Evolutionary conservation across 2,888 invertebrate species (phyloP).

Genomic region (Gortyna flavago): DNA sequence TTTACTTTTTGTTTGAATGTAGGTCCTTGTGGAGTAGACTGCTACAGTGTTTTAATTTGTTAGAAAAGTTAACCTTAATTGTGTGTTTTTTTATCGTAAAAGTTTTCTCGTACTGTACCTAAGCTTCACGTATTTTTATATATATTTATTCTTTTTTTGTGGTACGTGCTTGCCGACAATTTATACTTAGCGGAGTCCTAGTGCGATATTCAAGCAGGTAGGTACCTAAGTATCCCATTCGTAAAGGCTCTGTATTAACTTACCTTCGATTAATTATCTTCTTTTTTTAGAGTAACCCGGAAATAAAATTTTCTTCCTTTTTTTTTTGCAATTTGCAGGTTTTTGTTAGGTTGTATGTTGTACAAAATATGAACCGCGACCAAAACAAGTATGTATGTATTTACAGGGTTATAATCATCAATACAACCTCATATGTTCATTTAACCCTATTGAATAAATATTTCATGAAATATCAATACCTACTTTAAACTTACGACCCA

Average conservation of each 20-base stretch:
- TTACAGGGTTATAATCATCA: too few relatives aligned
- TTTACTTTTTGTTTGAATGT: conserved; percentile 3
- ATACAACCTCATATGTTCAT: too few relatives aligned
- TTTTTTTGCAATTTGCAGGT: background rate
- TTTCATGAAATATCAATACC: too few relatives aligned
- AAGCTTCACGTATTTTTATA: background rate
- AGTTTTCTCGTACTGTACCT: background rate
- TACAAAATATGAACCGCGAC: too few relatives aligned
- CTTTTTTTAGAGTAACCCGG: background rate
- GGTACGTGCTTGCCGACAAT: background rate
- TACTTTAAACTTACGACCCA: too few relatives aligned
- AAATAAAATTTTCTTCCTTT: too few relatives aligned
- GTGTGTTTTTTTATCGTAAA: background rate
- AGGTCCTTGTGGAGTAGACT: background rate
- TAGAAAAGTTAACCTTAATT: background rate
- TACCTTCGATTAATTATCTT: background rate
- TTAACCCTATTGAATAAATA: too few relatives aligned
- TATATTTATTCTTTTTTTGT: background rate
- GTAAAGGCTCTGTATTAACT: background rate
- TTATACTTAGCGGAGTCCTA: background rate
- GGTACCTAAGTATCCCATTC: background rate
- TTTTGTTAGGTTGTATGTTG: too few relatives aligned
- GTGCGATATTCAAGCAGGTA: background rate
- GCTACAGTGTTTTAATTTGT: background rate
- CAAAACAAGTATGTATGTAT: too few relatives aligned